Conservation (phyloP, 2,888 invertebrate species). For the Scaptomyza cyrtandrae region DNA sequence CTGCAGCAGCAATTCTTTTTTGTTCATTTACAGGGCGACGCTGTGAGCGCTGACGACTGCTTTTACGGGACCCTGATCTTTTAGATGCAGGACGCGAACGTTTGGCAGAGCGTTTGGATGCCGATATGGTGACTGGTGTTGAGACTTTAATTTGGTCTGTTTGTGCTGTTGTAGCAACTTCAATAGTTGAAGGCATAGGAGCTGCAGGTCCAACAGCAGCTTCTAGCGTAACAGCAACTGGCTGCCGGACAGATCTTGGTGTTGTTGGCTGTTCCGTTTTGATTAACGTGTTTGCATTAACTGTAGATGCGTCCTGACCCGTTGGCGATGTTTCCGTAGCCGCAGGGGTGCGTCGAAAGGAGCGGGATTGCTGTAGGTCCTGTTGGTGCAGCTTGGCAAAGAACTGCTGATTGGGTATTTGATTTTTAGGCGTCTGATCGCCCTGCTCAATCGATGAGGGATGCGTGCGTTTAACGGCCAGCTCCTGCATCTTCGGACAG, state of each 20-base stretch:
- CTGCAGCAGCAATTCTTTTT: slow-evolving; percentile 3
- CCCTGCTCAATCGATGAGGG: slow-evolving; percentile 87
- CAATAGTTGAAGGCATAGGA: slow-evolving; percentile 4
- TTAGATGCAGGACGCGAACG: slow-evolving; percentile 83
- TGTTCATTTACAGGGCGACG: slow-evolving; percentile 75
- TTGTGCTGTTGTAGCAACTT: background rate
- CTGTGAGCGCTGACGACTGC: slow-evolving; percentile 83
- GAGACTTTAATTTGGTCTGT: slow-evolving; percentile 1
- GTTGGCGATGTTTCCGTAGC: slow-evolving; percentile 30
- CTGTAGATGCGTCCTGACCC: slow-evolving; percentile 36
- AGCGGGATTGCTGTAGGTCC: slow-evolving; percentile 81
- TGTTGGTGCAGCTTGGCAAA: slow-evolving; percentile 84
- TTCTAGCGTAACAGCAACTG: slow-evolving; percentile 10
- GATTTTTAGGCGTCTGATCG: slow-evolving; percentile 84
- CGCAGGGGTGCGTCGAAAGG: slow-evolving; percentile 54
- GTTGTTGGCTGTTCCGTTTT: slow-evolving; percentile 12
- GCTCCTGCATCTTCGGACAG: slow-evolving; percentile 93
- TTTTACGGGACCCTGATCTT: slow-evolving; percentile 81
- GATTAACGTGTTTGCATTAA: slow-evolving; percentile 15
- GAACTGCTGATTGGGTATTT: slow-evolving; percentile 84
- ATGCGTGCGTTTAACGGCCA: slow-evolving; percentile 90
- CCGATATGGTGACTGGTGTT: background rate
- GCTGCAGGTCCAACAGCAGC: background rate
- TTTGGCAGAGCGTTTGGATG: slow-evolving; percentile 46
- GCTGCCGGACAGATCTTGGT: slow-evolving; percentile 2